These are phyloP conservation scores for Malaclemys terrapin DNA, from an alignment of 2,113 vertebrate species.

Conservation along the genomic window DNA sequence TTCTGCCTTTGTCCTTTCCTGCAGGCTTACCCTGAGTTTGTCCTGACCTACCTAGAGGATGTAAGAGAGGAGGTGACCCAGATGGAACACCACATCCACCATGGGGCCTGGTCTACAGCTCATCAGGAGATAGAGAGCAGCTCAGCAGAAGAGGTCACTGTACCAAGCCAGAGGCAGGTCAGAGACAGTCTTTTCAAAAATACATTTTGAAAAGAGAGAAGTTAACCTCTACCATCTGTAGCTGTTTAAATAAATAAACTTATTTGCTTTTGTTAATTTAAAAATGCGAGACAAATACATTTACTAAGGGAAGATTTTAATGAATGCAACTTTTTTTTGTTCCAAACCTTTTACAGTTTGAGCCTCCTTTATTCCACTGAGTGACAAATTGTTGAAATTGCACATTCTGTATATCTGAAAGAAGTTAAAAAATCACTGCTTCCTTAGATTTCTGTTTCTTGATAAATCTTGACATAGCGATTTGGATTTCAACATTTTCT, in stretches of 20 bases:
- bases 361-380: rapidly evolving
- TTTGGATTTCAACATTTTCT: conserved; percentile 61
- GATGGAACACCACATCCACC: conserved; percentile 65
- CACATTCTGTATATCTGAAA: neutral
- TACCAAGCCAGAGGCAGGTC: conserved; percentile 70
- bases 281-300: neutral
- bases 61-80: conserved; percentile 76
- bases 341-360: neutral
- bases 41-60: conserved; percentile 84
- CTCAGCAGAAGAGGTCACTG: conserved; percentile 76
- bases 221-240: neutral
- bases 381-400: neutral
- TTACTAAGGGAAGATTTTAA: neutral
- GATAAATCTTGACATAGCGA: conserved; percentile 55
- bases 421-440: neutral
- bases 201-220: conserved; percentile 52
- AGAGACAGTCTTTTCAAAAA: conserved; percentile 66
- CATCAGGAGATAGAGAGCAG: conserved; percentile 66
- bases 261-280: neutral
- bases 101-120: conserved; percentile 60
- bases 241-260: conserved; percentile 20
- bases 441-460: conserved; percentile 9
- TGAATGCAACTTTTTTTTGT: neutral
- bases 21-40: conserved; percentile 81
- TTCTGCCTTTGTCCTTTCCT: conserved; percentile 69